A percentile compares a stretch with the other conserved stretches of the same genome.
These are phyloP conservation scores for Onychomys leucogaster DNA, from an alignment of 2,797 vertebrate species.

Conservation along the genomic window DNA sequence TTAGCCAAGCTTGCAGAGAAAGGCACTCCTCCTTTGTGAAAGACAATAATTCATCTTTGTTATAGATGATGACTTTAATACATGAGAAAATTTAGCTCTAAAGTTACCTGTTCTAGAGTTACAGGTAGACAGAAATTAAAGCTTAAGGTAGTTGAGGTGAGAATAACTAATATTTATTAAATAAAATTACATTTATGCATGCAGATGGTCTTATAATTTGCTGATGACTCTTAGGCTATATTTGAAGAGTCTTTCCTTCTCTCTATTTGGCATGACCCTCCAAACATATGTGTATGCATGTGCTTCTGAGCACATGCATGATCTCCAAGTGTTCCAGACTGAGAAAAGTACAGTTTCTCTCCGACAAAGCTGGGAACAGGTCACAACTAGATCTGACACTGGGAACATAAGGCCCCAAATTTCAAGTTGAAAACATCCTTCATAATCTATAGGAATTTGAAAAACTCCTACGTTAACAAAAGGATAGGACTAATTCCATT, in stretches of 20 bases:
- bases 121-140: conserved; percentile 4
- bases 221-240: neutral
- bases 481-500: neutral
- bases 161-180: neutral
- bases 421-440: neutral
- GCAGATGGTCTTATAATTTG: neutral
- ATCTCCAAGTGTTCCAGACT: neutral
- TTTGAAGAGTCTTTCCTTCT: neutral
- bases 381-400: neutral
- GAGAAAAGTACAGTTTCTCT: neutral
- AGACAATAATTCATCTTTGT: neutral
- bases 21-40: neutral
- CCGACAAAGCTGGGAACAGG: neutral
- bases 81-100: neutral
- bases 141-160: neutral
- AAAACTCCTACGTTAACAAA: neutral
- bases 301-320: neutral
- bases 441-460: neutral
- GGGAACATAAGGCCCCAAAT: neutral
- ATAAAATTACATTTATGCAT: neutral
- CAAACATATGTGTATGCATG: neutral
- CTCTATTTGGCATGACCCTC: neutral
- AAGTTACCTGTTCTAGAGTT: neutral
- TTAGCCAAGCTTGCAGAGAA: neutral
- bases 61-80: neutral